These are phyloP conservation scores for Athalia cordata DNA, from an alignment of 2,888 invertebrate genomes.

Conservation along the genomic window DNA sequence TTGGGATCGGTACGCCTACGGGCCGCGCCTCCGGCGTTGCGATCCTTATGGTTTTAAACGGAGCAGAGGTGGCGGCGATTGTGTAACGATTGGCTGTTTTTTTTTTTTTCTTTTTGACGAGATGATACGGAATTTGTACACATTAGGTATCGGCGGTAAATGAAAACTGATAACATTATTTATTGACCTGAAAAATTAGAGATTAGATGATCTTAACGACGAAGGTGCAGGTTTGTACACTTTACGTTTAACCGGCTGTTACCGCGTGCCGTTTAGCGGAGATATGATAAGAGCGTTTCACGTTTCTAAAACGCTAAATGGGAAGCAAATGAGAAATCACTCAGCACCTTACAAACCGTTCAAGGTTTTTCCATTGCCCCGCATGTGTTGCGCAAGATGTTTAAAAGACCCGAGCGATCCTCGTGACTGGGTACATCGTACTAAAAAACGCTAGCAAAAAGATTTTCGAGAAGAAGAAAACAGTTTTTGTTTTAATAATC, in stretches of 20 bases:
- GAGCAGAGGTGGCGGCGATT: not conserved
- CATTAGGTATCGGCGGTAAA: too few species aligned
- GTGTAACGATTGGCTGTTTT: not conserved
- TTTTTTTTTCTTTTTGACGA: not conserved
- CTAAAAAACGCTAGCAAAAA: not conserved
- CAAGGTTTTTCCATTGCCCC: slow-evolving; percentile 6
- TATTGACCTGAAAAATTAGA: too few species aligned
- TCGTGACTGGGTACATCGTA: not conserved
- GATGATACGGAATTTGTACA: not conserved
- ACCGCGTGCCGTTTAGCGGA: slow-evolving; percentile 24
- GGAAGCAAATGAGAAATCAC: slow-evolving; percentile 37
- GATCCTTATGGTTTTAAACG: not conserved
- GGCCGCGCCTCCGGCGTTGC: not conserved
- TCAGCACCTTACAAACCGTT: slow-evolving; percentile 3
- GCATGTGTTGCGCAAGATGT: slow-evolving; percentile 1
- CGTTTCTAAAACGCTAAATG: slow-evolving; percentile 14
- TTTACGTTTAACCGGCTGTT: not conserved
- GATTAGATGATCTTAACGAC: too few species aligned
- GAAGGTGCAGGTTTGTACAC: not conserved
- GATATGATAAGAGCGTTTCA: slow-evolving; percentile 23
- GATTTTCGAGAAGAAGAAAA: not conserved
- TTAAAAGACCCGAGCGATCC: too few species aligned
- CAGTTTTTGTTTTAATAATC: too few species aligned
- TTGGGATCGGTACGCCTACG: slow-evolving; percentile 1
- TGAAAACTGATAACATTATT: too few species aligned